A percentile compares a stretch with the other conserved stretches of the same genome.
phyloP scores from a whole-genome alignment of 2,888 invertebrate species.

The Phyllotreta cruciferae region DNA sequence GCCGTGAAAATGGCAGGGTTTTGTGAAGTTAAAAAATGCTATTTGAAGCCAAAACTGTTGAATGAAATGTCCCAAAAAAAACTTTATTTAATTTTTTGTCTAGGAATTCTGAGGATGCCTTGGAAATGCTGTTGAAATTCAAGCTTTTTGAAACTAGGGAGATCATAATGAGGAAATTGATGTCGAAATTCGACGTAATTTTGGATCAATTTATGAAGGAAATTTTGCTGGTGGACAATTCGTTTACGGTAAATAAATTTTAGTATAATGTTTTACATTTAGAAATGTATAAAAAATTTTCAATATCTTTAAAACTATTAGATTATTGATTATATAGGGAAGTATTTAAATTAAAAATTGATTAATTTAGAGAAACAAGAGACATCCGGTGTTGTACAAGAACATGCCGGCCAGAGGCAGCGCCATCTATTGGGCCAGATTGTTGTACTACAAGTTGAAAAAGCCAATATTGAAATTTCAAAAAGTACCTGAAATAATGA shows the following conservation, averaged over 20 bases:
- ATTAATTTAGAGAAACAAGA: constrained; percentile 65
- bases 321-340: not conserved
- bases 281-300: too few species aligned
- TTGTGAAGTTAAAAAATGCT: constrained; percentile 1
- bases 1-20: not conserved
- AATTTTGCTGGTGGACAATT: constrained; percentile 73
- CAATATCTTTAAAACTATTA: too few species aligned
- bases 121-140: constrained; percentile 81
- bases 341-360: constrained; percentile 1
- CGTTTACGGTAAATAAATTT: constrained; percentile 66
- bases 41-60: too few species aligned
- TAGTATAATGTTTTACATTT: not conserved
- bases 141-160: constrained; percentile 78
- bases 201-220: constrained; percentile 87
- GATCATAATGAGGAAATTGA: constrained; percentile 74
- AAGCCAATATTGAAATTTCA: constrained; percentile 81
- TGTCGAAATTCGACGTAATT: constrained; percentile 84
- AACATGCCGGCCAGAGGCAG: constrained; percentile 84
- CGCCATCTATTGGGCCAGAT: constrained; percentile 84
- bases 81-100: too few species aligned
- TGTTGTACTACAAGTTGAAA: constrained; percentile 80
- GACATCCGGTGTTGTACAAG: constrained; percentile 73
- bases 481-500: constrained; percentile 75
- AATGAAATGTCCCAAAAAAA: too few species aligned
- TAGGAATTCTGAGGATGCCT: constrained; percentile 81